phyloP scores from a whole-genome alignment of 2,797 vertebrate species.

The Mus caroli region DNA sequence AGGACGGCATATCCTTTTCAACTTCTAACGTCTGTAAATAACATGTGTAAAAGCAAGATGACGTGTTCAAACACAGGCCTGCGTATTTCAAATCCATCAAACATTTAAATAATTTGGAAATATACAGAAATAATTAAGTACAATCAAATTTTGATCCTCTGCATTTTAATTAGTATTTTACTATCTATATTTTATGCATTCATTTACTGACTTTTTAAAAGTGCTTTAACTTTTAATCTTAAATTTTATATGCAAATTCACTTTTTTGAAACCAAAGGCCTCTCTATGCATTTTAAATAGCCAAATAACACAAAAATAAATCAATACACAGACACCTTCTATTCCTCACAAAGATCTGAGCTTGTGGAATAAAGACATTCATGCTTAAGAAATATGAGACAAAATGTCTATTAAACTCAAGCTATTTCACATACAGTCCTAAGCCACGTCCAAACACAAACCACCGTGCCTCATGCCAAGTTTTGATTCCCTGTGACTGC shows the following conservation, averaged over 20 bases:
- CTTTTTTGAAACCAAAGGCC: constrained; percentile 78
- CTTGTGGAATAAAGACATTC: constrained; percentile 79
- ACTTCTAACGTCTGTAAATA: constrained; percentile 2
- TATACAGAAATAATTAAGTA: constrained; percentile 20
- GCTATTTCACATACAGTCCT: constrained; percentile 76
- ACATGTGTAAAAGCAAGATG: neutral
- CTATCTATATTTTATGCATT: constrained; percentile 21
- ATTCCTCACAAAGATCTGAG: constrained; percentile 81
- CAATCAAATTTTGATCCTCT: constrained; percentile 22
- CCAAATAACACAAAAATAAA: constrained; percentile 84
- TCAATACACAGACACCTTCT: constrained; percentile 83
- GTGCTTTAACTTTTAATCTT: neutral
- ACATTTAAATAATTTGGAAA: constrained; percentile 16
- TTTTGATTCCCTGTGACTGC: neutral
- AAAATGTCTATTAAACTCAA: constrained; percentile 82
- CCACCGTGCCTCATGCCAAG: neutral
- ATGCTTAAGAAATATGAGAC: constrained; percentile 81
- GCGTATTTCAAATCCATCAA: neutral
- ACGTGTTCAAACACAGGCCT: neutral
- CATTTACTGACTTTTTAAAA: constrained; percentile 11
- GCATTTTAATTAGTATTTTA: constrained; percentile 20
- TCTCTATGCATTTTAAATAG: constrained; percentile 81
- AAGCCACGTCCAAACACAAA: constrained; percentile 6
- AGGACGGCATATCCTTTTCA: neutral
- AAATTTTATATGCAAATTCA: constrained; percentile 6